These are phyloP conservation scores for Dusona sp. DNA, from an alignment of 2,888 invertebrate genomes.

Conservation along the genomic window DNA sequence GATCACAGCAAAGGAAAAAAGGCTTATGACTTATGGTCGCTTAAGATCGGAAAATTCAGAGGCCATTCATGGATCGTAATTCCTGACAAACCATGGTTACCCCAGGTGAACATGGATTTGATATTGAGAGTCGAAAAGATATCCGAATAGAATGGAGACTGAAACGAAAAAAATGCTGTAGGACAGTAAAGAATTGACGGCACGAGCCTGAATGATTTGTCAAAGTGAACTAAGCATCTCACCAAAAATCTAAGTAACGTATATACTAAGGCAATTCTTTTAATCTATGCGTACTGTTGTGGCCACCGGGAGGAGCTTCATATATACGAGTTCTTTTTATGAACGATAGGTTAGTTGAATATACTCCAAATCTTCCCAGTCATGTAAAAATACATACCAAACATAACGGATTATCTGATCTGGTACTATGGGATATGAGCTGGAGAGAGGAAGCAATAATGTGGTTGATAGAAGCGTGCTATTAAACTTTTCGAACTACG, in stretches of 20 bases:
- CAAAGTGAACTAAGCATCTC: conserved; percentile 58
- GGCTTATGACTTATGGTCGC: conserved; percentile 57
- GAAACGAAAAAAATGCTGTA: conserved; percentile 38
- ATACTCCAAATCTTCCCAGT: neutral
- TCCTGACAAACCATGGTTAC: conserved; percentile 46
- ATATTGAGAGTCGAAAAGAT: conserved; percentile 15
- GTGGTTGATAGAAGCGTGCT: conserved; percentile 29
- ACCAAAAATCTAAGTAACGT: conserved; percentile 29
- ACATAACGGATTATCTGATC: conserved; percentile 17
- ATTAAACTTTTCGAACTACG: conserved; percentile 63
- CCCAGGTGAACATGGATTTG: conserved; percentile 26
- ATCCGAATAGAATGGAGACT: neutral
- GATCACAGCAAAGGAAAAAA: conserved; percentile 43
- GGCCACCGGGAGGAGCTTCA: neutral
- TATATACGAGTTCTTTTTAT: neutral
- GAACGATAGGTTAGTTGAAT: neutral
- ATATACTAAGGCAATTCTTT: conserved; percentile 61
- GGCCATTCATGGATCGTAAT: conserved; percentile 48
- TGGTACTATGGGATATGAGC: conserved; percentile 49
- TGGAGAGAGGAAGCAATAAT: conserved; percentile 69
- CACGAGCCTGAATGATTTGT: conserved; percentile 71
- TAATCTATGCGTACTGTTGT: conserved; percentile 42
- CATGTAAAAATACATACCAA: neutral
- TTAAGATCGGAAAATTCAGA: conserved; percentile 46
- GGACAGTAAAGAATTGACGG: conserved; percentile 69